Percentiles rank a stretch among this genome's conserved stretches.
These are phyloP conservation scores for Drosophila varians DNA, from an alignment of 1,140 invertebrate species.

Conservation along the genomic window DNA sequence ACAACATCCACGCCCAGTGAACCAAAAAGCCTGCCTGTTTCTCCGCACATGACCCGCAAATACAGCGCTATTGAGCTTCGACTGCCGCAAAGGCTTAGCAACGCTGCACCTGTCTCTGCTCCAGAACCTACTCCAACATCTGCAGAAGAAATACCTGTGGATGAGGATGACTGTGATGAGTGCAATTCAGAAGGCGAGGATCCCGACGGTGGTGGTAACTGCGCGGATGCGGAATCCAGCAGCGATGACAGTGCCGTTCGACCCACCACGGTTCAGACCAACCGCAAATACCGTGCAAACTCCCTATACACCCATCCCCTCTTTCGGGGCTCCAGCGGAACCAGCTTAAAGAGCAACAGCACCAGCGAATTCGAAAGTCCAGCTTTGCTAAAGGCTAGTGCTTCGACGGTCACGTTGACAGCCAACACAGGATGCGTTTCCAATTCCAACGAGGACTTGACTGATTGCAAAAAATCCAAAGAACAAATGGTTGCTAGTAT, in stretches of 20 bases:
- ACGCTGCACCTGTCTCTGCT: constrained; percentile 8
- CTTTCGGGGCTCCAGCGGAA: constrained; percentile 59
- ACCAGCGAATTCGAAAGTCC: constrained; percentile 41
- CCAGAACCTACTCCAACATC: constrained; percentile 4
- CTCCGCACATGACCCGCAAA: constrained; percentile 83
- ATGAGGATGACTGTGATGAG: constrained; percentile 72
- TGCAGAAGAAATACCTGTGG: constrained; percentile 2
- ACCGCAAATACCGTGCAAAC: constrained; percentile 77
- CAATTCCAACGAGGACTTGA: constrained; percentile 52
- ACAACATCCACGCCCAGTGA: constrained; percentile 46
- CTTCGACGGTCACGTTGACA: constrained; percentile 45
- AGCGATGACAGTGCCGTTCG: constrained; percentile 77
- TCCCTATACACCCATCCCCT: constrained; percentile 72
- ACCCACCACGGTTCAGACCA: constrained; percentile 48
- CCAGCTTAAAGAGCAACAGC: constrained; percentile 46
- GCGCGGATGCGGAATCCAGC: constrained; percentile 78
- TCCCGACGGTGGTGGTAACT: constrained; percentile 75
- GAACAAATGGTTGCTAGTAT: constrained; percentile 29
- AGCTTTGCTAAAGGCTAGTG: constrained; percentile 41
- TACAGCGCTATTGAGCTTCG: constrained; percentile 71
- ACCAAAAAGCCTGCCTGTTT: constrained; percentile 84
- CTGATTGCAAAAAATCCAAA: constrained; percentile 51
- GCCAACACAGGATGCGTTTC: constrained; percentile 17
- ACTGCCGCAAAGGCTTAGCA: constrained; percentile 50
- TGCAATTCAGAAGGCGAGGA: constrained; percentile 68